phyloP scores from a whole-genome alignment of 2,113 vertebrate species.

The Bagarius yarrelli region DNA sequence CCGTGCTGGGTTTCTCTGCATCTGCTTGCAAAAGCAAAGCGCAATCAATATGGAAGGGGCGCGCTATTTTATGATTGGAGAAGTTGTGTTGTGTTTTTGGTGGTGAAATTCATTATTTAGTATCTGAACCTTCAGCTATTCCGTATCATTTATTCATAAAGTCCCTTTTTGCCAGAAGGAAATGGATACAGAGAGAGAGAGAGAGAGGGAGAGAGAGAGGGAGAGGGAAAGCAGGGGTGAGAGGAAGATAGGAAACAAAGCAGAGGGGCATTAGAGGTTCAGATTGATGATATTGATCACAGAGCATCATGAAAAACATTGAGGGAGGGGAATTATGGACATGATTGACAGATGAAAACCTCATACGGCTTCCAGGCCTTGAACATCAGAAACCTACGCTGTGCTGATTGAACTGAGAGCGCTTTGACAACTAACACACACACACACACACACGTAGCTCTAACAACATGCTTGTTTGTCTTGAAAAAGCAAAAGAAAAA shows the following conservation, averaged over 20 bases:
- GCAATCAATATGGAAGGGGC: slow-evolving; percentile 99
- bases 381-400: slow-evolving; percentile 90
- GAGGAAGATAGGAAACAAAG: slow-evolving; percentile 66
- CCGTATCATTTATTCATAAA: slow-evolving; percentile 99
- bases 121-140: slow-evolving; percentile 99
- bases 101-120: slow-evolving; percentile 99
- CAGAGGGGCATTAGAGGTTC: slow-evolving; percentile 66
- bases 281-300: slow-evolving; percentile 99
- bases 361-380: slow-evolving; percentile 87
- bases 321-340: slow-evolving; percentile 73
- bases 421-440: slow-evolving; percentile 79
- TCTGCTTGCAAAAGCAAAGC: slow-evolving; percentile 99
- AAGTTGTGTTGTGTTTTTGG: slow-evolving; percentile 99
- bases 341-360: slow-evolving; percentile 96
- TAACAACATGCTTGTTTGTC: slow-evolving; percentile 98
- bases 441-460: slow-evolving; percentile 84
- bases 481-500: slow-evolving; percentile 80
- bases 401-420: slow-evolving; percentile 80
- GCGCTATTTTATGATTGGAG: slow-evolving; percentile 99
- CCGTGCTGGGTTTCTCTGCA: slow-evolving; percentile 92
- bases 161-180: slow-evolving; percentile 99
- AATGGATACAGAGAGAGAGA: slow-evolving; percentile 99
- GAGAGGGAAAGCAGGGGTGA: slow-evolving; percentile 74
- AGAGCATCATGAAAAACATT: slow-evolving; percentile 89
- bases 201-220: slow-evolving; percentile 72